Evolutionary conservation across 2,888 invertebrate genomes (phyloP).

Genomic region (Cephus pulcher): DNA sequence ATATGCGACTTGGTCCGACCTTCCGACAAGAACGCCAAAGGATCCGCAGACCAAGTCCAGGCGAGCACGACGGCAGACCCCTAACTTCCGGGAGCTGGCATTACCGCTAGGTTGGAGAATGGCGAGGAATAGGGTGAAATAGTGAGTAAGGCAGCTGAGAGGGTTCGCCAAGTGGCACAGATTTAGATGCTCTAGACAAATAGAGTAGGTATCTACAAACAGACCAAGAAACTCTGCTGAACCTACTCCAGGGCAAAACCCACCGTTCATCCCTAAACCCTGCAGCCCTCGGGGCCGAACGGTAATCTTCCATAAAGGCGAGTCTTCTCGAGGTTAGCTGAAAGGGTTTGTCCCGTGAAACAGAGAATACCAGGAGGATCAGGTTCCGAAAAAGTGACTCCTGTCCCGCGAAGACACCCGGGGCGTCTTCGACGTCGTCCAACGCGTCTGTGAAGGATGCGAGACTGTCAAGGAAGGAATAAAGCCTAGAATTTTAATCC

Average conservation of each 20-base stretch:
- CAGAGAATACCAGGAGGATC: neutral
- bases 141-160: conserved; percentile 2
- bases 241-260: conserved; percentile 24
- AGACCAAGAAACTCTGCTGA: conserved; percentile 33
- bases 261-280: neutral
- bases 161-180: conserved; percentile 28
- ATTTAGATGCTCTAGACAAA: conserved; percentile 34
- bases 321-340: neutral
- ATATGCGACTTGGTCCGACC: neutral
- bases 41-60: neutral
- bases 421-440: neutral
- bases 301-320: neutral
- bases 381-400: neutral
- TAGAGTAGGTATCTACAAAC: conserved; percentile 29
- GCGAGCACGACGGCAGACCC: neutral
- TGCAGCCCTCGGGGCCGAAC: neutral
- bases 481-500: neutral
- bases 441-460: neutral
- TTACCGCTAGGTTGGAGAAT: neutral
- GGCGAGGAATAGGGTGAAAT: neutral
- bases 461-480: neutral
- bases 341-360: neutral
- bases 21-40: conserved; percentile 1
- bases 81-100: neutral
- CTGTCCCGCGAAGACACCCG: neutral